phyloP scores from a whole-genome alignment of 2,797 vertebrate species.

The Podarcis lilfordi region DNA sequence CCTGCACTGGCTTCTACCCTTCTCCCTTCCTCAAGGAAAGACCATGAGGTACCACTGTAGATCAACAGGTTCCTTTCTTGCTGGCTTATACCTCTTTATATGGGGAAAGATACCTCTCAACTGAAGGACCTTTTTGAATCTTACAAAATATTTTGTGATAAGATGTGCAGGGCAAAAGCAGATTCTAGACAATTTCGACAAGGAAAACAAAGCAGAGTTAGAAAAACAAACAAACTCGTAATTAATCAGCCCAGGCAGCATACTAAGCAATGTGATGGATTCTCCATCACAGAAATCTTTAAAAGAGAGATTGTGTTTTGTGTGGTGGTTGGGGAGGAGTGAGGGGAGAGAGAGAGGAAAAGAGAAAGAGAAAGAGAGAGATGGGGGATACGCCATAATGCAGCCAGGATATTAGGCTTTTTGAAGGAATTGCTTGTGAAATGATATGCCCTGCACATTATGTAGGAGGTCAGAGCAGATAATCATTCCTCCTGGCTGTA shows the following conservation, averaged over 20 bases:
- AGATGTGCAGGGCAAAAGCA: conserved; percentile 5
- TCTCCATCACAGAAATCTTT: neutral
- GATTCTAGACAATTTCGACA: neutral
- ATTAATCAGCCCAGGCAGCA: conserved; percentile 1
- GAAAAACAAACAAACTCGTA: conserved; percentile 7
- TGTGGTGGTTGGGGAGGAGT: neutral
- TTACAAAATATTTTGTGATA: conserved; percentile 16
- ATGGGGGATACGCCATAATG: neutral
- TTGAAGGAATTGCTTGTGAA: conserved; percentile 4
- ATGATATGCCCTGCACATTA: conserved; percentile 13
- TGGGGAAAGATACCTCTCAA: conserved; percentile 26
- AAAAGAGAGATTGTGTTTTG: neutral
- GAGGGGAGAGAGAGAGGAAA: neutral
- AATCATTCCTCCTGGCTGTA: conserved; percentile 17
- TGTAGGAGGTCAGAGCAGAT: conserved; percentile 24
- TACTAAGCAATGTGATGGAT: neutral
- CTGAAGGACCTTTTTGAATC: conserved; percentile 33
- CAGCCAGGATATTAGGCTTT: neutral
- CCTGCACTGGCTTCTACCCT: too few relatives aligned
- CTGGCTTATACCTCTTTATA: neutral
- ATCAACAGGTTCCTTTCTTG: neutral
- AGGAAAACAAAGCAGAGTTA: conserved; percentile 12
- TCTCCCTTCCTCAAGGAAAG: too few relatives aligned
- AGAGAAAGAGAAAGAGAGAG: too few relatives aligned
- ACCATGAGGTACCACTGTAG: too few relatives aligned